Base-by-base conservation (phyloP, 2,113 vertebrate genomes). In the Arenaria interpres region DNA sequence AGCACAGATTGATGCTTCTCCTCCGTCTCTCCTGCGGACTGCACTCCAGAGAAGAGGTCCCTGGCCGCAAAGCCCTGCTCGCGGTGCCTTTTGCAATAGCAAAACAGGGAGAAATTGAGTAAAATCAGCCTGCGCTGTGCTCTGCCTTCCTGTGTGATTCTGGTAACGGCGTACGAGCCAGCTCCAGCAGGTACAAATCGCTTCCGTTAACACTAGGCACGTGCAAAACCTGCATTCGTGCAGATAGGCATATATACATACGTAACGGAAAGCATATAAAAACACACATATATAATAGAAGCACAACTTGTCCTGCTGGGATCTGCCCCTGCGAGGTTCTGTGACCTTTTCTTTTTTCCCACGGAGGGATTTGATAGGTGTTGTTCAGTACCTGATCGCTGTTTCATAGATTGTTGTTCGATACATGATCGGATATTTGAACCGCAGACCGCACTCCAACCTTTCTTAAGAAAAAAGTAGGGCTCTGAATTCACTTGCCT, bases 141-240 rank as follows among this genome's bases (percentile, higher is more conserved):
- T 60, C 66, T 85, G 53, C 45, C 39, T 56, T 32, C 21, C 77
- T 30, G 3, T 37, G 28, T 23, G 23, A 48, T 35, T 8, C 37
- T 46, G 37, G 22, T 6, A 37, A 28, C 3, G 9, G 17, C 13
- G 5, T 10, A 9, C 12, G 64, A 71, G 20, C 15, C 14, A 43
- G 9, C 33, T 46, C 12, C 2, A 39, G 23, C 11, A 4, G 2
- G 3, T 12, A 35, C 3, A 16, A 43, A 3, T 14, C 9, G 30
- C 57, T 82, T 71, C 46, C 35, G 6, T 14, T 17, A 27, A 21
- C 4, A 27, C 12, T 3, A 53, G 14, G 7, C 25, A 41, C 37
- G 13, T 1, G 22, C 7, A 51, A 54, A 77, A 27, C 33, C 45
- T 50, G 37, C 20, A 18, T 39, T 71, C 16, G 1, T 28, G 24